Conservation (phyloP, 2,888 invertebrate genomes). For the Serripes groenlandicus region DNA sequence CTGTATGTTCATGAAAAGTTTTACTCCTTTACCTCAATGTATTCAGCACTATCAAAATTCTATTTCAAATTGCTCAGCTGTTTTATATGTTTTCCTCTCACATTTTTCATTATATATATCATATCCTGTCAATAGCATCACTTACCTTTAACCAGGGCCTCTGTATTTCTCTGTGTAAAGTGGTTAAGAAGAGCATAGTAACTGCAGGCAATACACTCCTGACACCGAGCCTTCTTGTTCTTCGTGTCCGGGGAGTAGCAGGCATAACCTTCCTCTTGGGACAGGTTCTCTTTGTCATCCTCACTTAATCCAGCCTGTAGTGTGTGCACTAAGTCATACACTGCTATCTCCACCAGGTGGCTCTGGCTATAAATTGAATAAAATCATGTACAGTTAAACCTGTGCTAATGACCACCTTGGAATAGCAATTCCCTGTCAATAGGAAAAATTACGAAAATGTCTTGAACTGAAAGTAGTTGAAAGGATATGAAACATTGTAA, state of each 20-base stretch:
- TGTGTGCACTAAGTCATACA: constrained; percentile 85
- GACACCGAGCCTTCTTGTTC: constrained; percentile 84
- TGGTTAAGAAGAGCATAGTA: constrained; percentile 84
- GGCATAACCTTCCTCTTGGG: constrained; percentile 80
- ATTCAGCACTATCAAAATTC: too few species aligned
- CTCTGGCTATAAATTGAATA: constrained; percentile 84
- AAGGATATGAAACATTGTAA: too few species aligned
- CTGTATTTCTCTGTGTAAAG: constrained; percentile 96
- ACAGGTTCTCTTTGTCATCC: constrained; percentile 88
- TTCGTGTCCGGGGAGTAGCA: constrained; percentile 81
- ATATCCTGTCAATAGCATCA: too few species aligned
- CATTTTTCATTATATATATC: too few species aligned
- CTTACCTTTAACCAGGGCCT: constrained; percentile 92
- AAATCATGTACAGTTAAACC: too few species aligned
- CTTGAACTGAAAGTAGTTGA: not conserved
- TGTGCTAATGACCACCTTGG: too few species aligned
- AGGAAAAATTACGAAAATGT: not conserved
- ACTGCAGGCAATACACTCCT: constrained; percentile 85
- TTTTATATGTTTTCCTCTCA: too few species aligned
- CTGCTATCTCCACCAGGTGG: constrained; percentile 85
- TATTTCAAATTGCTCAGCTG: too few species aligned
- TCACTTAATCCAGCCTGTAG: constrained; percentile 82
- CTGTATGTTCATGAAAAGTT: too few species aligned
- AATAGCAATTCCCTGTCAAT: too few species aligned
- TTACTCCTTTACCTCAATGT: too few species aligned